These are phyloP conservation scores for Callyntrura guangdongensis DNA, from an alignment of 2,888 invertebrate species.

Conservation along the genomic window DNA sequence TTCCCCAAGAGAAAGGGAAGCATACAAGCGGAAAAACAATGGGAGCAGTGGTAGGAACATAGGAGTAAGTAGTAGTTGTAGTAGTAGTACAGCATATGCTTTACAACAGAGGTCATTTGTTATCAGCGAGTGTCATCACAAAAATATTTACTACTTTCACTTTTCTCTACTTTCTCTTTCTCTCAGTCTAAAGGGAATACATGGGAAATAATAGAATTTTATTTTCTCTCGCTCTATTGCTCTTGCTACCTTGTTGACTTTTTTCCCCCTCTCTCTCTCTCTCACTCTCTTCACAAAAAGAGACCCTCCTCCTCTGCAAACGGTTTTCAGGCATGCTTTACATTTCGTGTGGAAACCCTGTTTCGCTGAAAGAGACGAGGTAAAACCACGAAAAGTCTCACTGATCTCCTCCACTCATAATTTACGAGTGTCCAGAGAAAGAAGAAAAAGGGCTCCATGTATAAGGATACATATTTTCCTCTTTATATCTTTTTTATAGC, in stretches of 20 bases:
- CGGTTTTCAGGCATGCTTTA: background rate
- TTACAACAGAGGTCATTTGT: conserved; percentile 31
- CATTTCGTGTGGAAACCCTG: background rate
- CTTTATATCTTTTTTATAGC: background rate
- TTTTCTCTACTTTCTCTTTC: background rate
- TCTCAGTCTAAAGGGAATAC: background rate
- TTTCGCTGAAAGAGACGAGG: background rate
- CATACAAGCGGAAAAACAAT: background rate
- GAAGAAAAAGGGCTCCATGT: background rate
- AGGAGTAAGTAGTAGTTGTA: too few relatives aligned
- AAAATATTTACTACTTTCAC: conserved; percentile 46
- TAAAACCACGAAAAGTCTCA: conserved; percentile 42
- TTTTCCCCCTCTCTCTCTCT: background rate
- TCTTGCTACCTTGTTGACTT: conserved; percentile 48
- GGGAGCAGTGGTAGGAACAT: background rate
- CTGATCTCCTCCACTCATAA: conserved; percentile 60
- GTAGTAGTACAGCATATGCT: background rate
- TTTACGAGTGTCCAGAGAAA: conserved; percentile 60
- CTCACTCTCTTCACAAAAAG: background rate
- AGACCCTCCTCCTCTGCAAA: background rate
- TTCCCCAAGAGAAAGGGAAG: too few relatives aligned
- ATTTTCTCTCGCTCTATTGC: conserved; percentile 25
- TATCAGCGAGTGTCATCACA: conserved; percentile 41
- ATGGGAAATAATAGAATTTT: conserved; percentile 64
- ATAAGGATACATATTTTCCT: background rate